Percentiles rank a stretch among this genome's conserved stretches.
These are phyloP conservation scores for Lasaia peninsularis DNA, from an alignment of 1,140 invertebrate genomes.

Conservation along the genomic window DNA sequence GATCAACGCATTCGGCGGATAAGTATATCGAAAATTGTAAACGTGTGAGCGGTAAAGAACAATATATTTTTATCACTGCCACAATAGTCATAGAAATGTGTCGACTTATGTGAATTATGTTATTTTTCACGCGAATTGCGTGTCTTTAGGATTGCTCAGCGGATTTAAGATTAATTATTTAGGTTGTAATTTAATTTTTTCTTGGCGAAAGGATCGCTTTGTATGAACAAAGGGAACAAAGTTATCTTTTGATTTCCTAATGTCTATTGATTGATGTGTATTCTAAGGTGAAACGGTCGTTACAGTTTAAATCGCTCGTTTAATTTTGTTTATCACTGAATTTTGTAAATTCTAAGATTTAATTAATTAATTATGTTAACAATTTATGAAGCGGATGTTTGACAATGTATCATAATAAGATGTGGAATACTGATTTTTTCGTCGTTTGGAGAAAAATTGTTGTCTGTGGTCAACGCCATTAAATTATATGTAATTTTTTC, in stretches of 20 bases:
- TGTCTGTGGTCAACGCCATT: too few species aligned
- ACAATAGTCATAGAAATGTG: constrained; percentile 45
- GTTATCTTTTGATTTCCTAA: constrained; percentile 14
- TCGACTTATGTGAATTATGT: constrained; percentile 10
- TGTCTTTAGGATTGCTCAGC: constrained; percentile 37
- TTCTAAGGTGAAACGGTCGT: background rate
- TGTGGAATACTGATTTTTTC: too few species aligned
- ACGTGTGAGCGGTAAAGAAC: constrained; percentile 16
- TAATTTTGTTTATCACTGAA: background rate
- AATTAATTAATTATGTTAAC: too few species aligned
- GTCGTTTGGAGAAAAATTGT: too few species aligned
- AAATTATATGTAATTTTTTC: too few species aligned
- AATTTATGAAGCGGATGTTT: too few species aligned
- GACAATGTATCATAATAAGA: too few species aligned
- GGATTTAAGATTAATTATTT: constrained; percentile 27
- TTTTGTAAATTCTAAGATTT: too few species aligned
- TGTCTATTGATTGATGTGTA: constrained; percentile 20
- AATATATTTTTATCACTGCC: constrained; percentile 73
- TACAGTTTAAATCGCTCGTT: background rate
- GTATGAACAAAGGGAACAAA: constrained; percentile 20
- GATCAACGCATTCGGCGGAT: constrained; percentile 37
- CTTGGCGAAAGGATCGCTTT: constrained; percentile 19
- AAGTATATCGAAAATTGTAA: constrained; percentile 39
- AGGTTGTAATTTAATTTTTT: constrained; percentile 31
- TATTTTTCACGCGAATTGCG: constrained; percentile 4